Evolutionary conservation across 2,113 vertebrate species (phyloP), one percentile per base, ranked within the genome.

Genomic region (Anguilla japonica): DNA sequence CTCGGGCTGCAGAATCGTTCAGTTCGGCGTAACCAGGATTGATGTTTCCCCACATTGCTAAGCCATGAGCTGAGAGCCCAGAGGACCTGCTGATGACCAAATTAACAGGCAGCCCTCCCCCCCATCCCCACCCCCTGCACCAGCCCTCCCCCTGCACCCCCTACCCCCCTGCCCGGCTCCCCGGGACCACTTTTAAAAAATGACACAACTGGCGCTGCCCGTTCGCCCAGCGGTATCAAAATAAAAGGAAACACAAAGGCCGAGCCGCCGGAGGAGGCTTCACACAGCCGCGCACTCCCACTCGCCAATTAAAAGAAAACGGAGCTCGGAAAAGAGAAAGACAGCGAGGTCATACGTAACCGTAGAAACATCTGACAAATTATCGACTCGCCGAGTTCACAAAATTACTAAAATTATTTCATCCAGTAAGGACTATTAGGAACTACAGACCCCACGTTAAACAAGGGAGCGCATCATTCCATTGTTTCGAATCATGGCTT

Each of bases 341-440:
- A 92, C 86, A 84, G 53, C 41, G 9, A 41, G 26, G 2, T 57
- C 79, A 43, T 75, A 88, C 9, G 67, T 50, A 87, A 85, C 89
- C 82, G 88, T 87, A 88, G 87, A 91, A 91, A 88, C 87, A 91
- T 92, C 87, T 91, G 88, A 91, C 85, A 86, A 88, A 86, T 83
- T 88, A 84, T 41, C 46, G 26, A 85, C 88, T 93, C 91, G 82
- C 87, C 83, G 86, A 90, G 60, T 84, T 26, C 50, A 57, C 41
- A 86, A 83, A 85, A 89, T 91, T 89, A 92, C 90, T 93, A 93
- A 91, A 92, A 91, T 90, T 87, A 91, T 92, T 93, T 91, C 92
- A 75, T 89, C 90, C 86, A 86, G 88, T 91, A 92, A 92, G 88
- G 87, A 91, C 87, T 88, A 90, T 82, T 88, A 90, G 89, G 84